A percentile compares a stretch with the other conserved stretches of the same genome.
Conservation (phyloP, 2,888 invertebrate genomes). For the Eristalis intricaria region DNA sequence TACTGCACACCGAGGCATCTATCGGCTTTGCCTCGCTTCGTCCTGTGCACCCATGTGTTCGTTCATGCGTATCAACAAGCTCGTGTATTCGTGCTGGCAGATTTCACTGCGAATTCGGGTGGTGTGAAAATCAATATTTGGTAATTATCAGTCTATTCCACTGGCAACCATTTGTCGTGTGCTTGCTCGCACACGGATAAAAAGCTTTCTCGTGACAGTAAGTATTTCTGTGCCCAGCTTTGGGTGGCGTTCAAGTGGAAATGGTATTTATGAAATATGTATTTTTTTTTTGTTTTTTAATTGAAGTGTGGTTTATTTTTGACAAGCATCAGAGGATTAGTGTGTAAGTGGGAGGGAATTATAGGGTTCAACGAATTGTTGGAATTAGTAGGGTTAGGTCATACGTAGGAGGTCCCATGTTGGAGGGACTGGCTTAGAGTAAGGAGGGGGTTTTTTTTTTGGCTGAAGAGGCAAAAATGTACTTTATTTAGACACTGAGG, state of each 20-base stretch:
- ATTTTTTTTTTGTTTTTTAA: neutral
- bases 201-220: neutral
- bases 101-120: neutral
- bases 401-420: too few relatives aligned
- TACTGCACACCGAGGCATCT: neutral
- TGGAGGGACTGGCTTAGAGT: too few relatives aligned
- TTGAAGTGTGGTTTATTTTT: neutral
- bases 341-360: neutral
- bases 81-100: neutral
- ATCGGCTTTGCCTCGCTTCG: neutral
- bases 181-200: neutral
- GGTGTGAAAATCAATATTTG: constrained; percentile 1
- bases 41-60: neutral
- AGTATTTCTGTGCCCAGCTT: neutral
- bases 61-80: neutral
- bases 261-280: neutral
- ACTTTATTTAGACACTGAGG: too few relatives aligned
- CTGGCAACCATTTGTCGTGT: neutral
- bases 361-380: neutral
- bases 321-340: neutral
- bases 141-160: neutral
- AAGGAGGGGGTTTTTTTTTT: too few relatives aligned
- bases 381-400: too few relatives aligned
- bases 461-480: too few relatives aligned
- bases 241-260: neutral